Percentiles rank a stretch among this genome's conserved stretches.
Conservation (phyloP, 2,113 vertebrate species). For the Chinchilla lanigera region DNA sequence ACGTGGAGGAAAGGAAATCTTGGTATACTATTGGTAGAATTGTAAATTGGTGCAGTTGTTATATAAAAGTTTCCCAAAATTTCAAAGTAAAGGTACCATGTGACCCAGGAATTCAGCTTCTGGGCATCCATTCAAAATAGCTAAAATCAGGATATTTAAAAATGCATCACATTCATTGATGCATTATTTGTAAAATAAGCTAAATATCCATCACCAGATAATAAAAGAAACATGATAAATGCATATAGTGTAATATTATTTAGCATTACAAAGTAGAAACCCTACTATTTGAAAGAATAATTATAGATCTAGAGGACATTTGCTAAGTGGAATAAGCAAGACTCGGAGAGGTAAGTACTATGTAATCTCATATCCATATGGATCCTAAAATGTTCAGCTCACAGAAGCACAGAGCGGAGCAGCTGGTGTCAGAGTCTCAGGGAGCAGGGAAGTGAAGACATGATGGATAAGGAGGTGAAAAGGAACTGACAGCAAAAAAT, state of each 20-base stretch:
- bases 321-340: background rate
- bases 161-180: background rate
- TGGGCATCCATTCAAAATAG: background rate
- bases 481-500: background rate
- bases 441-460: background rate
- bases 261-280: background rate
- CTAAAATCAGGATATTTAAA: background rate
- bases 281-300: background rate
- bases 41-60: background rate
- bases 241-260: background rate
- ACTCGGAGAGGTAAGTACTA: background rate
- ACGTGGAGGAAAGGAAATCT: background rate
- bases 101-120: background rate
- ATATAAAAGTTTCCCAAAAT: background rate
- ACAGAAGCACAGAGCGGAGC: background rate
- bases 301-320: background rate
- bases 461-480: background rate
- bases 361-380: no score
- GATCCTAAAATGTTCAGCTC: background rate
- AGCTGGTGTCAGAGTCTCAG: background rate
- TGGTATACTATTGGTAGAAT: background rate
- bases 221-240: background rate
- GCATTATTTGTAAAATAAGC: background rate
- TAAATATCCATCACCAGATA: background rate
- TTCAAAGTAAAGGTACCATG: background rate